Percentiles rank a stretch among this genome's conserved stretches.
Conservation (phyloP, 1,140 invertebrate species). For the silkworm (Bombyx mori) region DNA sequence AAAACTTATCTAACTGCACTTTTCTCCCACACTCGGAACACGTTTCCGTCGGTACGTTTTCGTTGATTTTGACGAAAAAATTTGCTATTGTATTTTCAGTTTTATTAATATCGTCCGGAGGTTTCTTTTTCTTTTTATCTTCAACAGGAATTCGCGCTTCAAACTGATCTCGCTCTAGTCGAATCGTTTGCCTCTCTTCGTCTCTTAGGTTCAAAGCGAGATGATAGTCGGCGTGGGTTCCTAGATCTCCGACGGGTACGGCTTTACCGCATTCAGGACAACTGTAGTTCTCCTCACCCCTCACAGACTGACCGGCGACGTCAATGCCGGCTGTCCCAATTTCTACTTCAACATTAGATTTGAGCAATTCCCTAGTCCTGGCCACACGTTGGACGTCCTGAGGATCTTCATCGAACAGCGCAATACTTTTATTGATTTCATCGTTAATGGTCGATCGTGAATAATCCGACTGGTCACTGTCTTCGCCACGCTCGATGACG, state of each 20-base stretch:
- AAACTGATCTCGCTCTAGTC: conserved; percentile 31
- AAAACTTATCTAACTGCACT: conserved; percentile 71
- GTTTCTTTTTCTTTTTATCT: conserved; percentile 21
- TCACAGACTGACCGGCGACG: not conserved
- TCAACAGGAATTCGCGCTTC: conserved; percentile 21
- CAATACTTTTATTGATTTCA: conserved; percentile 63
- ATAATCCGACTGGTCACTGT: conserved; percentile 50
- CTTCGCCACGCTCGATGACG: conserved; percentile 31
- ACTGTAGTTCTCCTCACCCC: conserved; percentile 27
- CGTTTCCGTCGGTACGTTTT: conserved; percentile 47
- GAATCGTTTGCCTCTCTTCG: conserved; percentile 58
- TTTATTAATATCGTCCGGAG: conserved; percentile 11
- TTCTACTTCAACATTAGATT: conserved; percentile 17
- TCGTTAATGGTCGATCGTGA: conserved; percentile 60
- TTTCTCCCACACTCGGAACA: conserved; percentile 77
- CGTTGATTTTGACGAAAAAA: conserved; percentile 50
- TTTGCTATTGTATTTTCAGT: conserved; percentile 33
- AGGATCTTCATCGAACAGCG: conserved; percentile 51
- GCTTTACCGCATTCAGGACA: conserved; percentile 72
- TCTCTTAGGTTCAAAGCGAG: conserved; percentile 72
- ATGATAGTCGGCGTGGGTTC: conserved; percentile 75
- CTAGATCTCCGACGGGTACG: conserved; percentile 54
- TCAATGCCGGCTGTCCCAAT: conserved; percentile 11
- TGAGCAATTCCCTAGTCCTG: conserved; percentile 45
- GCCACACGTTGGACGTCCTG: conserved; percentile 34